Percentiles rank a stretch among this genome's conserved stretches.
phyloP scores from a whole-genome alignment of 2,888 invertebrate species.

The Tricholauxania praeusta region DNA sequence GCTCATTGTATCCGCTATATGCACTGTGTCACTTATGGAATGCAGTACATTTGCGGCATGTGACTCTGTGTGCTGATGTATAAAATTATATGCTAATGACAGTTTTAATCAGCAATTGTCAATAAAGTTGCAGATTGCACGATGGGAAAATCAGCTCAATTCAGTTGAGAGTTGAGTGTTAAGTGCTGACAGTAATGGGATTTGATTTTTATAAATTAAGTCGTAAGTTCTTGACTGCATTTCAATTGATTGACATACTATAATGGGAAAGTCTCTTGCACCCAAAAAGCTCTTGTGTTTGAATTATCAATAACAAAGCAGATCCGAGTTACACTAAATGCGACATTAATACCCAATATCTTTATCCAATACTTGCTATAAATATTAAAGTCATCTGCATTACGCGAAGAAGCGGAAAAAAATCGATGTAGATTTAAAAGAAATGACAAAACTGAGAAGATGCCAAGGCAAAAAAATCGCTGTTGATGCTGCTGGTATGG shows the following conservation, averaged over 20 bases:
- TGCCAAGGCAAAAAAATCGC: too few relatives aligned
- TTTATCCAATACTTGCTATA: too few relatives aligned
- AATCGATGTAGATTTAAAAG: neutral
- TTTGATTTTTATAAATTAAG: neutral
- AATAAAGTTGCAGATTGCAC: neutral
- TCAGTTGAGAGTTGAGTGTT: neutral
- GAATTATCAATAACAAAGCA: neutral
- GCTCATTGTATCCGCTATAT: constrained; percentile 27
- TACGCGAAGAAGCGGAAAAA: neutral
- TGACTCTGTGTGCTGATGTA: constrained; percentile 3
- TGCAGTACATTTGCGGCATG: neutral
- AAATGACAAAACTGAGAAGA: too few relatives aligned
- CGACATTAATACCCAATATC: neutral
- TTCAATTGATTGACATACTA: neutral
- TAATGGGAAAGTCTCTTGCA: too few relatives aligned
- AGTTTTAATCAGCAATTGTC: constrained; percentile 25
- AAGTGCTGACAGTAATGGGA: neutral
- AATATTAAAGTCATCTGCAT: too few relatives aligned
- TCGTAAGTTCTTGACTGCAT: neutral
- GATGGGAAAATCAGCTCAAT: neutral
- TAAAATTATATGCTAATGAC: neutral
- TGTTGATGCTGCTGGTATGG: neutral
- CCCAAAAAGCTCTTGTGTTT: neutral
- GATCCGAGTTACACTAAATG: neutral
- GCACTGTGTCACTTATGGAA: too few relatives aligned